Evolutionary conservation across 2,888 invertebrate genomes (phyloP), one percentile per base, ranked within the genome.

Genomic region (Macaria liturata): DNA sequence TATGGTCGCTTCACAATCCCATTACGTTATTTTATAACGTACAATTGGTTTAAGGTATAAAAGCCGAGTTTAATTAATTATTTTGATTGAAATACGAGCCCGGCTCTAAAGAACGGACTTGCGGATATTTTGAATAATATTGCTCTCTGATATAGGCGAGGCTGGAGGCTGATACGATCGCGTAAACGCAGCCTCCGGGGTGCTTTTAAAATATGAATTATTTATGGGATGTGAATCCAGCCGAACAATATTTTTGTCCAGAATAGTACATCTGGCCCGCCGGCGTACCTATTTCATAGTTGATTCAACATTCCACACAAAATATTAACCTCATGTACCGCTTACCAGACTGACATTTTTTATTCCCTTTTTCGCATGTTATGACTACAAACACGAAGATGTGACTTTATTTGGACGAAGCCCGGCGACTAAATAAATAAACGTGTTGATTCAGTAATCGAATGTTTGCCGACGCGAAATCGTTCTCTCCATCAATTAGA

Each of bases 161-260:
- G 59, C 57, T 60, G 61, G 59, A 64, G 51, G 59, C 59, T 43
- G 60, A 62, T 49, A 43, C 32, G 34, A 44, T 59, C 64, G 49
- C 51, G 45, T 45, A 39, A 45, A 57, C 54, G 49, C 52, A 57
- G 65, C 58, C 63, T 59, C 63, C 42, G 45, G 63, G 64, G 67
- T 61, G 62, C 61, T 69, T 65, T 66, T 67, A 65, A 66, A 64
- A 64, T 62, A 69, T 68, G 69, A 71, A 69, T 70, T 67, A 71
- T 69, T 69, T 69, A 71, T 69, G 64, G 62, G 61, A 57, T 62
- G 56, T 66, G 59, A 67, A 62, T 64, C 59, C 57, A 61, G 49
- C 60, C 66, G 62, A 65, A 64, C 64, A 63, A 66, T 64, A 56
- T 62, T 31, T 42, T 55, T 46, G 46, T 45, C 43, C 30, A 47